These are phyloP conservation scores for Platyscelio sp. DNA, from an alignment of 2,888 invertebrate species.

Conservation along the genomic window DNA sequence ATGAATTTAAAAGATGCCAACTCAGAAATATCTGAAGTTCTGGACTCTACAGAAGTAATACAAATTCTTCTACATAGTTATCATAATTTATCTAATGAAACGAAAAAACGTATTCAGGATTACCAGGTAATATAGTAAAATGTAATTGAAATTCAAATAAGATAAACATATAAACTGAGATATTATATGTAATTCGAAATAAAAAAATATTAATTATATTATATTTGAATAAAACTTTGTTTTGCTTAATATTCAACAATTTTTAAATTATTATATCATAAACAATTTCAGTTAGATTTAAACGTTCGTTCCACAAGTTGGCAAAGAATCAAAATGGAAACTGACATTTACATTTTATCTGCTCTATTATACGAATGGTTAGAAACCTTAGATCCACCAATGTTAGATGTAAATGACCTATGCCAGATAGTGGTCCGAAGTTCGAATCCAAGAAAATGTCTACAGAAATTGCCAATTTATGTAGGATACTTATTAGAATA, in stretches of 20 bases:
- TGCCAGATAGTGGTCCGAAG: conserved; percentile 89
- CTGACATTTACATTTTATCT: conserved; percentile 87
- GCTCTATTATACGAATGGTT: conserved; percentile 92
- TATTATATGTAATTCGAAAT: too few species aligned
- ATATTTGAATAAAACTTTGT: too few species aligned
- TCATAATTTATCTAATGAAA: conserved; percentile 87
- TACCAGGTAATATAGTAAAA: conserved; percentile 83
- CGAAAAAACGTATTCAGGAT: conserved; percentile 86
- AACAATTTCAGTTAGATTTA: conserved; percentile 86
- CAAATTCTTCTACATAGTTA: conserved; percentile 88
- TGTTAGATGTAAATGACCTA: conserved; percentile 89
- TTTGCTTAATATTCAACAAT: too few species aligned
- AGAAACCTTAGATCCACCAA: conserved; percentile 90
- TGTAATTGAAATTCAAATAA: too few species aligned
- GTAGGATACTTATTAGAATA: conserved; percentile 91
- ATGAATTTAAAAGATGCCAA: conserved; percentile 80
- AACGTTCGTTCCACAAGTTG: conserved; percentile 90
- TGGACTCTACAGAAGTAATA: conserved; percentile 82
- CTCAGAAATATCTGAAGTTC: conserved; percentile 74
- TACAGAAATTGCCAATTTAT: conserved; percentile 87
- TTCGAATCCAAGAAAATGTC: conserved; percentile 88
- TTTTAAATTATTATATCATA: too few species aligned
- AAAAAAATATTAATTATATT: too few species aligned
- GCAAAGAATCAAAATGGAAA: conserved; percentile 89
- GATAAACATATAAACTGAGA: too few species aligned